Percentiles rank a stretch among this genome's conserved stretches.
phyloP scores from a whole-genome alignment of 2,113 vertebrate genomes.

The Sylvia atricapilla region DNA sequence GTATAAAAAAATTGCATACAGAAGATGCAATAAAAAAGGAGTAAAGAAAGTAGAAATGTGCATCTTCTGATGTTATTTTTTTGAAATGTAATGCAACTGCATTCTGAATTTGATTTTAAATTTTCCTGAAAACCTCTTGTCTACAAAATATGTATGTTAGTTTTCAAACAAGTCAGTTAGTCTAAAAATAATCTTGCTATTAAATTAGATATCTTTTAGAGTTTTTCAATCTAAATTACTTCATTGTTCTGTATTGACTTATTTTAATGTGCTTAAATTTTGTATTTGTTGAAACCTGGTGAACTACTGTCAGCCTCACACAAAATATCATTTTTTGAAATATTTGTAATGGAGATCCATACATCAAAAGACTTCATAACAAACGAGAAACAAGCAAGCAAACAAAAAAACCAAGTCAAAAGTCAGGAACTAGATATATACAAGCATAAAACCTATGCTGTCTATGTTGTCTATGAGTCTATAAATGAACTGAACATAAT shows the following conservation, averaged over 20 bases:
- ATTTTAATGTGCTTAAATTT: background rate
- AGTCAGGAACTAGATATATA: background rate
- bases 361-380: background rate
- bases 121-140: background rate
- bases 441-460: background rate
- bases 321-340: background rate
- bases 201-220: background rate
- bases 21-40: background rate
- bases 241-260: background rate
- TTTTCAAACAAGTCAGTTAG: background rate
- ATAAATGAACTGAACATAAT: background rate
- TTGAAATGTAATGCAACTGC: background rate
- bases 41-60: background rate
- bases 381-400: background rate
- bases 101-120: background rate
- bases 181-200: background rate
- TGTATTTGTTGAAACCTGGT: background rate
- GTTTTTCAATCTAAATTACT: background rate
- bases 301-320: background rate
- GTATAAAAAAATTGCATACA: background rate
- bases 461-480: background rate
- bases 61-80: background rate
- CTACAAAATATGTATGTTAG: background rate
- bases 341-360: background rate
- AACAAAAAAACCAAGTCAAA: background rate